Percentiles rank a stretch among this genome's conserved stretches.
Conservation (phyloP, 2,888 invertebrate species). For the Tetanocera ferruginea region DNA sequence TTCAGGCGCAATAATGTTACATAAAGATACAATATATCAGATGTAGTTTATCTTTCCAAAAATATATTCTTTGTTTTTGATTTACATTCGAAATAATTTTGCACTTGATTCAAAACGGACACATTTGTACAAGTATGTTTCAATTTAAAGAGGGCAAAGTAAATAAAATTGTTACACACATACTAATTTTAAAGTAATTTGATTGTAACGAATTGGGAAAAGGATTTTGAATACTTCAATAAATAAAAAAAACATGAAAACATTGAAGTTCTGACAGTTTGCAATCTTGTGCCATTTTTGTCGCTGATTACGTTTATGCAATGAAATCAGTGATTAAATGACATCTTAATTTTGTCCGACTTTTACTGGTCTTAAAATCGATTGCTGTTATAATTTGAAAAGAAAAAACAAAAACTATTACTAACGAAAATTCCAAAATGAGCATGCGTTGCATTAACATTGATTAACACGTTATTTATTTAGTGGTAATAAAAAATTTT, state of each 20-base stretch:
- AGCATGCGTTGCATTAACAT: conserved; percentile 31
- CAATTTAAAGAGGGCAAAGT: background rate
- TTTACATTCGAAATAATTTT: background rate
- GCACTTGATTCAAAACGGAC: background rate
- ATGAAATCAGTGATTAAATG: conserved; percentile 1
- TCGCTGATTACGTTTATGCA: background rate
- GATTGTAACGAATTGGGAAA: background rate
- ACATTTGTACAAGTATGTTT: background rate
- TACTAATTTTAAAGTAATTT: background rate
- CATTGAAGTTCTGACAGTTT: background rate
- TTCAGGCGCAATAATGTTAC: conserved; percentile 65
- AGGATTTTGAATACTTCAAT: background rate
- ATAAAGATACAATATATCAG: conserved; percentile 12
- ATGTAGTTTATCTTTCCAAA: conserved; percentile 2
- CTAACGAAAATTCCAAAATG: conserved; percentile 24
- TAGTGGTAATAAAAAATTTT: conserved; percentile 57
- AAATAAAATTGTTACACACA: background rate
- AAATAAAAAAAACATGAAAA: conserved; percentile 1
- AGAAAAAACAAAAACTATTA: conserved; percentile 21
- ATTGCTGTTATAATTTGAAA: conserved; percentile 30
- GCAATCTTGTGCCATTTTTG: conserved; percentile 5
- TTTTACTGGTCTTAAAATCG: background rate
- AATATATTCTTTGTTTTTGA: background rate
- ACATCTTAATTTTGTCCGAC: background rate
- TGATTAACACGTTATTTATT: conserved; percentile 39